phyloP scores from a whole-genome alignment of 1,140 invertebrate genomes.

The Drosophila arizonae region DNA sequence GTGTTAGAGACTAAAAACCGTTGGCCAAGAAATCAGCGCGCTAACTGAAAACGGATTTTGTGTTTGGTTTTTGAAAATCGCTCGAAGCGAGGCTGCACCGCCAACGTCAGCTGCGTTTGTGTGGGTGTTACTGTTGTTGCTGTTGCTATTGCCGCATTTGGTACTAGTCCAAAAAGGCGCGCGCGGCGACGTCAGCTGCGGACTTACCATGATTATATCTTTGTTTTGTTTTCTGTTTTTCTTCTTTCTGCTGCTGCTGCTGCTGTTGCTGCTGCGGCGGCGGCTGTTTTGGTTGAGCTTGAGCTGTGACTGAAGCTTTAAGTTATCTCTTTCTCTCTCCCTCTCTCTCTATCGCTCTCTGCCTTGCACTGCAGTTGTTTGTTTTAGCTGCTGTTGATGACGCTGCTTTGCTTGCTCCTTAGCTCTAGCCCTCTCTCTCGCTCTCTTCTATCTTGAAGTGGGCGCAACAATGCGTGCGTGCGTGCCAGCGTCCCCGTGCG shows the following conservation, averaged over 20 bases:
- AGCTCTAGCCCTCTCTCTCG: neutral
- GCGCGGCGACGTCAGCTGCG: conserved; percentile 31
- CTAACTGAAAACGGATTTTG: conserved; percentile 47
- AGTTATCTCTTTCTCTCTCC: neutral
- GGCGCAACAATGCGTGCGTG: conserved; percentile 24
- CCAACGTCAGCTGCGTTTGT: conserved; percentile 13
- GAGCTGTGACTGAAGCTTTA: conserved; percentile 25
- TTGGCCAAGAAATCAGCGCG: conserved; percentile 34
- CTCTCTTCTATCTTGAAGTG: conserved; percentile 17
- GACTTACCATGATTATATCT: conserved; percentile 36
- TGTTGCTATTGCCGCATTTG: conserved; percentile 36
- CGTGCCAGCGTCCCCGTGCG: neutral
- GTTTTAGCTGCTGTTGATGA: conserved; percentile 9
- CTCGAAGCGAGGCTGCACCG: conserved; percentile 13
- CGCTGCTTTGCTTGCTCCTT: conserved; percentile 4
- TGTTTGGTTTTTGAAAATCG: conserved; percentile 17
- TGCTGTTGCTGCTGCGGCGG: conserved; percentile 11
- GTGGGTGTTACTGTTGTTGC: conserved; percentile 36
- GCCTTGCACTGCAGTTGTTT: conserved; percentile 10
- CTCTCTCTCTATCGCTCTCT: neutral
- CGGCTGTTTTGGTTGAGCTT: conserved; percentile 23
- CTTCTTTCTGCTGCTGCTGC: neutral
- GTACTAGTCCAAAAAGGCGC: conserved; percentile 45
- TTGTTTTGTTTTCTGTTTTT: neutral
- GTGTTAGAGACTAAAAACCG: conserved; percentile 11